Conservation (phyloP, 2,888 invertebrate genomes). For the Lottia scabra region DNA sequence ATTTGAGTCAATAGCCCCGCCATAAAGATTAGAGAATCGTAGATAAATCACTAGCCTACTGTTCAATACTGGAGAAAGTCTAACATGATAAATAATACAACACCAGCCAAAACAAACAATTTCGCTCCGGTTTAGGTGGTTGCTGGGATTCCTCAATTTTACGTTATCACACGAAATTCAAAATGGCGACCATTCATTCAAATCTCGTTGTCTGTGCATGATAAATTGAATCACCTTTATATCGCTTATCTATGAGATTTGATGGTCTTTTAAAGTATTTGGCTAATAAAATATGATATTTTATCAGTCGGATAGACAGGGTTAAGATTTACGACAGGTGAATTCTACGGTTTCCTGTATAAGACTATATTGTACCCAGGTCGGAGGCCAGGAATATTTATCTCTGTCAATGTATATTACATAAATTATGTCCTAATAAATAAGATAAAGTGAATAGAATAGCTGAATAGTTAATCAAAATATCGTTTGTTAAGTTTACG, state of each 20-base stretch:
- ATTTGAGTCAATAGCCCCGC: too few species aligned
- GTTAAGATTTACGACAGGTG: too few species aligned
- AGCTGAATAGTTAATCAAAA: too few species aligned
- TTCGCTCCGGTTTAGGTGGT: background rate
- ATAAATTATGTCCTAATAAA: too few species aligned
- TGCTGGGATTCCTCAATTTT: background rate
- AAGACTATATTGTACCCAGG: background rate
- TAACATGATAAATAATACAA: too few species aligned
- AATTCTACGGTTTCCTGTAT: too few species aligned
- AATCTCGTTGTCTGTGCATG: background rate
- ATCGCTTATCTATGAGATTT: background rate
- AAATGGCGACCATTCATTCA: background rate
- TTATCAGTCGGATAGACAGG: background rate
- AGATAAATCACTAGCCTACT: too few species aligned
- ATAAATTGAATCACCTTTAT: constrained; percentile 2
- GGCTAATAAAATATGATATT: background rate
- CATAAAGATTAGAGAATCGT: too few species aligned
- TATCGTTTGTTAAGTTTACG: too few species aligned
- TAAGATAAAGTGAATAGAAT: too few species aligned
- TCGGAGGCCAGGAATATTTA: background rate
- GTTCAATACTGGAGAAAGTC: too few species aligned
- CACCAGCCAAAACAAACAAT: constrained; percentile 1
- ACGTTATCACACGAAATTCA: constrained; percentile 1
- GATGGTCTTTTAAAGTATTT: background rate
- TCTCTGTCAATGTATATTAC: background rate